These are phyloP conservation scores for Mythimna ferrago DNA, from an alignment of 2,888 invertebrate species.

Conservation along the genomic window DNA sequence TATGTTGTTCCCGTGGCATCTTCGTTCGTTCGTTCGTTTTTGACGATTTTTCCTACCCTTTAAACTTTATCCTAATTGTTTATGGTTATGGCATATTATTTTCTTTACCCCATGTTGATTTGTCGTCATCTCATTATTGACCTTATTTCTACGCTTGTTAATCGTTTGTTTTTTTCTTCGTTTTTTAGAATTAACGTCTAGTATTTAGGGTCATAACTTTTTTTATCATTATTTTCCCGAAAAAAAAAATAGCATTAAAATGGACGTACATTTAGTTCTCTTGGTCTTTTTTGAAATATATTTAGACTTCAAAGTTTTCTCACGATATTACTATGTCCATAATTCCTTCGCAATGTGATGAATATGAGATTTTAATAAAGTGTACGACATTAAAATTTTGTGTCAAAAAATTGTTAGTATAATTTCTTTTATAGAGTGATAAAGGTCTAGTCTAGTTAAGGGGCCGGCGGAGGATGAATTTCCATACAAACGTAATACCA, in stretches of 20 bases:
- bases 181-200: no score
- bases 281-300: neutral
- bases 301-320: neutral
- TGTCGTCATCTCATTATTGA: no score
- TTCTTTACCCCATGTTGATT: no score
- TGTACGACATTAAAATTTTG: neutral
- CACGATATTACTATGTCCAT: neutral
- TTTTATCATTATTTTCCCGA: neutral
- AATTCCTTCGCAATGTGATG: neutral
- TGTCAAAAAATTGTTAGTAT: neutral
- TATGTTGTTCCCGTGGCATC: neutral
- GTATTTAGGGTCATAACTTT: neutral
- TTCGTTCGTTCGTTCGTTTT: neutral
- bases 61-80: neutral
- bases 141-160: no score
- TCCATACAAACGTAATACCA: no score
- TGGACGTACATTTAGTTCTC: neutral
- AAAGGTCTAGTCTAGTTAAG: neutral
- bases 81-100: no score
- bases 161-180: no score
- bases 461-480: no score
- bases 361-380: neutral
- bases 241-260: no score
- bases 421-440: no score
- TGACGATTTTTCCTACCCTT: neutral